These are phyloP conservation scores for Artemisiospiza belli DNA, from an alignment of 2,113 vertebrate genomes.

Conservation along the genomic window DNA sequence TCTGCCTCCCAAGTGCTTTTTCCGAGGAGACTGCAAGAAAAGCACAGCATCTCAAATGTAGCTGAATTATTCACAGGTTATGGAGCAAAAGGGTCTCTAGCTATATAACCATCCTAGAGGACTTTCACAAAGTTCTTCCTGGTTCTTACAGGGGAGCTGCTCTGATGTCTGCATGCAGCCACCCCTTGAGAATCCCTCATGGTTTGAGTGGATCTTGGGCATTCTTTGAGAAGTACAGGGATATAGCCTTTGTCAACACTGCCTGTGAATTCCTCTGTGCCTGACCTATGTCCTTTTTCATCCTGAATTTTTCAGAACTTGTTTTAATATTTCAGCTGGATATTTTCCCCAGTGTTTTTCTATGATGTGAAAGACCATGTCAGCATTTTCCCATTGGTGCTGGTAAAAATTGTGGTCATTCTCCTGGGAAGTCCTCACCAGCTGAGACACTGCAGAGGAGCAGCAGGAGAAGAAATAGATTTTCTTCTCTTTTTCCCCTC, in stretches of 20 bases:
- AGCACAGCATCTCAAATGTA: background rate
- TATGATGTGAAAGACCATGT: background rate
- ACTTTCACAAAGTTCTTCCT: background rate
- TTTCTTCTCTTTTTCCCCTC: background rate
- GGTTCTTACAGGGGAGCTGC: background rate
- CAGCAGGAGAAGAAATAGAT: background rate
- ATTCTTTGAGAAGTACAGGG: background rate
- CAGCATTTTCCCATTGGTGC: background rate
- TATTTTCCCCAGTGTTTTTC: background rate
- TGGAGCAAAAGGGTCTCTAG: background rate
- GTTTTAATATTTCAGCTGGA: background rate
- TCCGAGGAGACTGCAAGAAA: background rate
- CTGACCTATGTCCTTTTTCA: background rate
- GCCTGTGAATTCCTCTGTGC: background rate
- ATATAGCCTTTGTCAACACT: background rate
- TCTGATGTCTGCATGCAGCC: background rate
- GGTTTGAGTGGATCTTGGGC: background rate
- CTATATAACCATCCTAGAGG: background rate
- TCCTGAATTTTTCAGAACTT: background rate
- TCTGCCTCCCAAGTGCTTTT: background rate
- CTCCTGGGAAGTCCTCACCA: background rate
- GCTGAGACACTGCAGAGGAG: background rate
- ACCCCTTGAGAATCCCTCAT: background rate
- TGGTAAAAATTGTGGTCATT: fast-evolving
- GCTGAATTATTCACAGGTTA: background rate